Conservation (phyloP, 2,113 vertebrate species). For the Sisor rabdophorus region DNA sequence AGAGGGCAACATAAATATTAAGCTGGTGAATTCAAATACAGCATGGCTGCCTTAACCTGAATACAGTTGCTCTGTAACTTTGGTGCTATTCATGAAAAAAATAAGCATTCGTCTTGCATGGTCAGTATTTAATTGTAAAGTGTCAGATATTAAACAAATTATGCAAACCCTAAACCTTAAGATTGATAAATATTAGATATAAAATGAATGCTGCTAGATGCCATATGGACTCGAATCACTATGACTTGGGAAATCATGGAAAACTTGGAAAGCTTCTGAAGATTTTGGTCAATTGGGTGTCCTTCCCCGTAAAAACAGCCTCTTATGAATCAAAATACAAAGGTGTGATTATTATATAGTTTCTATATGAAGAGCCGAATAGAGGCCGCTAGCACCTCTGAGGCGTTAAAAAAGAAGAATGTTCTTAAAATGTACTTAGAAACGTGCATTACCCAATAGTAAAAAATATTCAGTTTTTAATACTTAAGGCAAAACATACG, state of each 20-base stretch:
- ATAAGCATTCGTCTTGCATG: slow-evolving; percentile 49
- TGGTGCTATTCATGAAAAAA: slow-evolving; percentile 65
- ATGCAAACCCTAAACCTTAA: background rate
- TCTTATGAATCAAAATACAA: background rate
- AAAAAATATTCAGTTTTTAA: slow-evolving; percentile 68
- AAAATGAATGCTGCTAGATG: background rate
- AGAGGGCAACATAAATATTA: background rate
- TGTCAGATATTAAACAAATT: slow-evolving; percentile 6
- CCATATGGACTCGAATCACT: background rate
- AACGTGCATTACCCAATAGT: slow-evolving; percentile 70
- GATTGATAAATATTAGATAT: background rate
- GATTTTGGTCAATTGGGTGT: slow-evolving; percentile 5
- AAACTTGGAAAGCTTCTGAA: background rate
- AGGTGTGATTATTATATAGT: background rate
- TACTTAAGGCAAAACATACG: slow-evolving; percentile 74
- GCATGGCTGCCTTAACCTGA: slow-evolving; percentile 19
- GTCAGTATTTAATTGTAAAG: slow-evolving; percentile 35
- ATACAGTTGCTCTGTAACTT: slow-evolving; percentile 62
- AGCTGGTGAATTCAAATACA: slow-evolving; percentile 8
- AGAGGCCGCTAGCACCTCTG: slow-evolving; percentile 71
- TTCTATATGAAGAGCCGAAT: slow-evolving; percentile 18
- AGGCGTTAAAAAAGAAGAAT: slow-evolving; percentile 63
- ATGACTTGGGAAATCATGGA: background rate
- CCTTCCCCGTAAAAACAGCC: background rate
- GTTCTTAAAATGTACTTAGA: slow-evolving; percentile 45